Evolutionary conservation across 2,888 invertebrate genomes (phyloP).

Genomic region (Busseola fusca): DNA sequence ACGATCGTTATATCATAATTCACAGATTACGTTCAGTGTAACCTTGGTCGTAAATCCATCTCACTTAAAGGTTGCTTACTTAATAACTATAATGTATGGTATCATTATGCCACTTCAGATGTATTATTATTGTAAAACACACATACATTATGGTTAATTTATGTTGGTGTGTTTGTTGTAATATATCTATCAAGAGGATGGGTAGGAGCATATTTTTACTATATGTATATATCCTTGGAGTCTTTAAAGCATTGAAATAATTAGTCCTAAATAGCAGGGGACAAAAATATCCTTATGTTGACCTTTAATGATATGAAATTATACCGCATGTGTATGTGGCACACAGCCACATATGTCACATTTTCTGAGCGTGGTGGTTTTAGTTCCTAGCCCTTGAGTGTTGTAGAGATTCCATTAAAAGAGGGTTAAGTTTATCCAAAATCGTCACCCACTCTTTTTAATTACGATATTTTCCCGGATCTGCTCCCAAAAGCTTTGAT

Average conservation of each 20-base stretch:
- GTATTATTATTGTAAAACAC: constrained; percentile 41
- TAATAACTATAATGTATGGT: constrained; percentile 45
- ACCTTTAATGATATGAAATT: not conserved
- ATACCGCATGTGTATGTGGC: not conserved
- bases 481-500: not conserved
- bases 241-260: not conserved
- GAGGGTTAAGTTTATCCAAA: not conserved
- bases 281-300: constrained; percentile 1
- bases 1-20: constrained; percentile 38
- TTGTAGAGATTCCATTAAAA: not conserved
- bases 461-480: not conserved
- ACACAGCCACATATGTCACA: not conserved
- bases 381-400: not conserved
- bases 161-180: constrained; percentile 18
- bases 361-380: not conserved
- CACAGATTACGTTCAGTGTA: constrained; percentile 32
- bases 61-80: constrained; percentile 51
- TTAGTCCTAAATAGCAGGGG: not conserved
- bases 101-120: constrained; percentile 47
- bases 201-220: not conserved
- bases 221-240: too few species aligned
- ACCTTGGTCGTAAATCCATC: constrained; percentile 49
- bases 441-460: not conserved
- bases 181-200: constrained; percentile 6
- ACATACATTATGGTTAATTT: constrained; percentile 31